phyloP scores from a whole-genome alignment of 2,113 vertebrate species.

The Apaloderma vittatum region DNA sequence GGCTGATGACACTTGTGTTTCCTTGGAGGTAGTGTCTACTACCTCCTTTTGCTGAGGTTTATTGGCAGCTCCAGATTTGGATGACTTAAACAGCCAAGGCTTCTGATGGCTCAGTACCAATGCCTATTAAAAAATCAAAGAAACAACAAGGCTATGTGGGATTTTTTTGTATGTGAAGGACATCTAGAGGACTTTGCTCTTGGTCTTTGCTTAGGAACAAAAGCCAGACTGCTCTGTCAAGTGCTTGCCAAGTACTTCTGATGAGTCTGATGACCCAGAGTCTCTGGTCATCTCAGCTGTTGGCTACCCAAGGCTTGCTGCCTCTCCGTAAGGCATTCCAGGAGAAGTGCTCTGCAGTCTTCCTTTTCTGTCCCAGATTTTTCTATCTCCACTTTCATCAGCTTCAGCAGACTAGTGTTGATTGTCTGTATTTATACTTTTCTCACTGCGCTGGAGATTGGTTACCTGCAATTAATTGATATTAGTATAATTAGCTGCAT shows the following conservation, averaged over 20 bases:
- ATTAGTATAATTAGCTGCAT: background rate
- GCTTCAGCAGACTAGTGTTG: background rate
- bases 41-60: background rate
- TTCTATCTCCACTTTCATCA: background rate
- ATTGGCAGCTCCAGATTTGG: background rate
- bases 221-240: background rate
- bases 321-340: background rate
- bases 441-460: background rate
- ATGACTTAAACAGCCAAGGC: background rate
- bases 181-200: background rate
- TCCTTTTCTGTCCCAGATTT: background rate
- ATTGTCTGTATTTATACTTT: background rate
- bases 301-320: background rate
- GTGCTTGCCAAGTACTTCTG: background rate
- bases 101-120: background rate
- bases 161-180: no score
- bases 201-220: background rate
- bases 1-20: background rate
- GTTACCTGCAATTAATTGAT: background rate
- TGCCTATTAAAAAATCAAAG: background rate
- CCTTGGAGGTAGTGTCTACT: no score
- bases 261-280: background rate
- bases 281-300: background rate
- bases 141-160: background rate
- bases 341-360: background rate